Percentiles rank a stretch among this genome's conserved stretches.
Evolutionary conservation across 2,888 invertebrate genomes (phyloP).

Genomic region (Parelbella ahira): DNA sequence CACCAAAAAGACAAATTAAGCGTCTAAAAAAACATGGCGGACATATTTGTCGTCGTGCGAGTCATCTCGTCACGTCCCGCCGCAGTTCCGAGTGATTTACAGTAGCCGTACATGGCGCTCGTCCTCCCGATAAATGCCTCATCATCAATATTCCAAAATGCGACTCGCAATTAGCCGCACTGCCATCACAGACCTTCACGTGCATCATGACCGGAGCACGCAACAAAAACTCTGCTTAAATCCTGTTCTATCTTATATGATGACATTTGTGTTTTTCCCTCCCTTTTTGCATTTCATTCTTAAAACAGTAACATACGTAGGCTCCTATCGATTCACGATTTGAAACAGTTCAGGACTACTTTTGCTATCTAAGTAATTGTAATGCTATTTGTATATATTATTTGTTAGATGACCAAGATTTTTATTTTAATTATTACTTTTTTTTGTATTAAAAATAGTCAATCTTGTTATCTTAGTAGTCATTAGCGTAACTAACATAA

Average conservation of each 20-base stretch:
- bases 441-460: too few species aligned
- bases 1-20: conserved; percentile 61
- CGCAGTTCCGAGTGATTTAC: conserved; percentile 76
- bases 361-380: too few species aligned
- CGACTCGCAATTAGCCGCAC: conserved; percentile 76
- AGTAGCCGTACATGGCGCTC: conserved; percentile 70
- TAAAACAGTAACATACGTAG: conserved; percentile 12
- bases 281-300: conserved; percentile 17
- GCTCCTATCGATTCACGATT: too few species aligned
- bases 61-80: conserved; percentile 75
- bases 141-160: conserved; percentile 81
- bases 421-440: too few species aligned
- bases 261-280: conserved; percentile 54
- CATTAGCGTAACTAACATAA: too few species aligned
- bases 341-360: too few species aligned
- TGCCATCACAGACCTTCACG: conserved; percentile 75
- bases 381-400: too few species aligned
- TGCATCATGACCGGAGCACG: conserved; percentile 47
- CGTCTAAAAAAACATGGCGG: conserved; percentile 63
- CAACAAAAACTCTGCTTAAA: conserved; percentile 63
- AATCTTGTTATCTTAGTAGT: too few species aligned
- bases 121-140: conserved; percentile 78
- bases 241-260: conserved; percentile 70
- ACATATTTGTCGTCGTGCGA: conserved; percentile 70
- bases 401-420: too few species aligned